Evolutionary conservation across 2,797 vertebrate genomes (phyloP).

Genomic region (Gorsachius magnificus): DNA sequence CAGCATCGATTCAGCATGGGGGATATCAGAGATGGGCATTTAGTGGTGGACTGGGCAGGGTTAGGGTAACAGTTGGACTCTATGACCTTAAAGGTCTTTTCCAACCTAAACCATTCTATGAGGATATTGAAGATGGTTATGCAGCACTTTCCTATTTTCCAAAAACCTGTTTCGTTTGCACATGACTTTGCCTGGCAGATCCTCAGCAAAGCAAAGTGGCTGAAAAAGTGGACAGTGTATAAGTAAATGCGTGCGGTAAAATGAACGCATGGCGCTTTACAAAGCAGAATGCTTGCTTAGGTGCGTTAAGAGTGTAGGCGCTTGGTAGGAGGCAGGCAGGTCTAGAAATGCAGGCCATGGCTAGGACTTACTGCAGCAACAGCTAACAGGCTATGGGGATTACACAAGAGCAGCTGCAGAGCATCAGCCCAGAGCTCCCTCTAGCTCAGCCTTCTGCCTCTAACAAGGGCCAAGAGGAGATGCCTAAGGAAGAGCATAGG

Average conservation of each 20-base stretch:
- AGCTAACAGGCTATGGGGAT: not conserved
- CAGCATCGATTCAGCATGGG: not conserved
- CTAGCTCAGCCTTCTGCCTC: slow-evolving; percentile 39
- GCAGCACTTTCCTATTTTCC: not conserved
- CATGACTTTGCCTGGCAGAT: not conserved
- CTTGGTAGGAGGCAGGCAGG: not conserved
- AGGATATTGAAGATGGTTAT: not conserved
- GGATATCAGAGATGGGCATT: not conserved
- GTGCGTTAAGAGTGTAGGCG: not conserved
- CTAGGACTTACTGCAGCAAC: not conserved
- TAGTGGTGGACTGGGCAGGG: too few relatives aligned
- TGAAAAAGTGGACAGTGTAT: not conserved
- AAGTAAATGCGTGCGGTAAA: not conserved
- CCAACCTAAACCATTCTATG: too few relatives aligned
- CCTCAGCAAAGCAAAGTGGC: not conserved
- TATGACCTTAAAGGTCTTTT: too few relatives aligned
- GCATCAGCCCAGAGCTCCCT: slow-evolving; percentile 48
- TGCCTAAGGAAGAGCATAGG: not conserved
- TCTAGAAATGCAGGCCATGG: not conserved
- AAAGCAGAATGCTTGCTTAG: not conserved
- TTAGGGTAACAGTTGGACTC: too few relatives aligned
- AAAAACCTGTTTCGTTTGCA: not conserved
- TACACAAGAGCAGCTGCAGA: not conserved
- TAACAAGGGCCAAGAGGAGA: not conserved
- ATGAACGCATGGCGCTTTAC: accelerated